Base-by-base conservation (phyloP, 2,113 vertebrate species). In the Drymodes brunneopygia region DNA sequence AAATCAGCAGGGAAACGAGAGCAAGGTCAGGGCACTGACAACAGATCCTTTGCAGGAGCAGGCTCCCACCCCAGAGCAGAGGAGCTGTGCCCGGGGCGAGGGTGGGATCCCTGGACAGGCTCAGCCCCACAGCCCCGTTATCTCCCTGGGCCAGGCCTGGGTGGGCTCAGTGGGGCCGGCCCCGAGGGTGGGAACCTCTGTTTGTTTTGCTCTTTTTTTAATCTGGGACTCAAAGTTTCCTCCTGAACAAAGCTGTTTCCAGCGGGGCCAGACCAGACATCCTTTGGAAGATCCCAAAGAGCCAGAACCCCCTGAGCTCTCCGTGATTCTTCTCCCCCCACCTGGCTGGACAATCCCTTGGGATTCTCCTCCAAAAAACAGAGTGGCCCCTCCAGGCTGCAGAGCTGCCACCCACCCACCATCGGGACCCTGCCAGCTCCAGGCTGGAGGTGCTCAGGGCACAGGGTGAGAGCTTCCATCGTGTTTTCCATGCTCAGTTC, bases 261-360 rank as follows among this genome's bases (percentile, higher is more conserved):
- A 38, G 25, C 0, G 0, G 17, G 77, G 35, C 24, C 1, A 0
- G 33, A 40, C 2, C 25, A 45, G 66, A 18, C 0, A 0, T 5
- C 1, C 38, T 38, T 38, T 48, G 45, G 80, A 14, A 74, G 33
- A 10, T 62, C 18, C 58, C 14, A 0, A 1, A 25, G 28, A 88
- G 18, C 21, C 70, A 69, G 38, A 73, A 7, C 1, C 3, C 8
- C 33, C 15, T 3, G 2, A 44, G 40, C 14, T 70, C 15, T 22
- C 45, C 40, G 0, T 2, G 75, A 2, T 6, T 22, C 23, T 62
- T 38, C 62, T 84, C 45, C 58, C 35, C 45, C 58, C 35, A 45
- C 47, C 18, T 4, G 7, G 24, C n/a, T 85, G 36, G 50, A 48
- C 48, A 50, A 70, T 38, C 29, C 21, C 21, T 20, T 0, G 2